Conservation (phyloP, 1,140 invertebrate genomes). For the Drosophila elegans region DNA sequence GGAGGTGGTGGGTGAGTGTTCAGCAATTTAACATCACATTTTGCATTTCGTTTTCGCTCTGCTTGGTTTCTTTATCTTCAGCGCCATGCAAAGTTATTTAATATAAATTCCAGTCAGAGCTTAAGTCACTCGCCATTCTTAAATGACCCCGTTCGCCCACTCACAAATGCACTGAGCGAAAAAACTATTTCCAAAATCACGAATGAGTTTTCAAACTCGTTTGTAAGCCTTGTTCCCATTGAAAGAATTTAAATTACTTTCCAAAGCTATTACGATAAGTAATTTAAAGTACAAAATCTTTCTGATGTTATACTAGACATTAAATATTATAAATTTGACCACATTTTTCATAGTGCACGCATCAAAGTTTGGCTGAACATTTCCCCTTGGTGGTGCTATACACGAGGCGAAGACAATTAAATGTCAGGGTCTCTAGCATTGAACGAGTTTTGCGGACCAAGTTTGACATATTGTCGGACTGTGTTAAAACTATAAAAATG, state of each 20-base stretch:
- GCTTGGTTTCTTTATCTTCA: constrained; percentile 29
- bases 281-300: too few relatives aligned
- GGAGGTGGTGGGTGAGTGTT: constrained; percentile 5
- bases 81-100: constrained; percentile 71
- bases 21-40: constrained; percentile 47
- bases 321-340: too few relatives aligned
- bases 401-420: constrained; percentile 65
- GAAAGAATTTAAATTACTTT: too few relatives aligned
- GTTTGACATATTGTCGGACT: constrained; percentile 55
- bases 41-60: constrained; percentile 33
- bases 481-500: constrained; percentile 58
- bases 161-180: constrained; percentile 14
- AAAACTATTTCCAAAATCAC: background rate
- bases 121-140: constrained; percentile 18
- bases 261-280: too few relatives aligned
- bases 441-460: constrained; percentile 39
- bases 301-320: too few relatives aligned
- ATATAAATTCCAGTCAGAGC: constrained; percentile 74
- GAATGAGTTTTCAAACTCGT: too few relatives aligned
- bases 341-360: constrained; percentile 11
- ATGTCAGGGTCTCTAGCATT: constrained; percentile 50
- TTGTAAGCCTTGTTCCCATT: too few relatives aligned
- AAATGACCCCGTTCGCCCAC: background rate
- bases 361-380: constrained; percentile 57
- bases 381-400: constrained; percentile 22